Percentiles rank a stretch among this genome's conserved stretches.
Conservation (phyloP, 2,888 invertebrate species). For the Cephus rjabovi region DNA sequence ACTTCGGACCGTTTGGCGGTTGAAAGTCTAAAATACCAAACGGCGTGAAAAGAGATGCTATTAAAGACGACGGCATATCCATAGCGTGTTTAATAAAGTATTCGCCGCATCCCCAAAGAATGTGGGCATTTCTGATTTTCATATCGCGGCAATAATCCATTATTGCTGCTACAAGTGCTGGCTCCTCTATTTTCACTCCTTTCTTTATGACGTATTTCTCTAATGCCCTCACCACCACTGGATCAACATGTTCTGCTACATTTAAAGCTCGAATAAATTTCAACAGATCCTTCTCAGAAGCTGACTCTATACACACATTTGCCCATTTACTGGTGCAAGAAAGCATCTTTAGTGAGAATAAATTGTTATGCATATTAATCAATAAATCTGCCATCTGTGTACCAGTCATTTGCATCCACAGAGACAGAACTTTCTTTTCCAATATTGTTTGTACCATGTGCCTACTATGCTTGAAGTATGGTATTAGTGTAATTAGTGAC, state of each 20-base stretch:
- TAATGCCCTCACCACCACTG: constrained; percentile 71
- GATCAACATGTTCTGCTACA: constrained; percentile 70
- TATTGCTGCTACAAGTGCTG: constrained; percentile 72
- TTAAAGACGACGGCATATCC: constrained; percentile 68
- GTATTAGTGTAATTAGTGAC: constrained; percentile 70
- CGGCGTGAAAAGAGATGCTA: constrained; percentile 72
- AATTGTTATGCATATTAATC: constrained; percentile 64
- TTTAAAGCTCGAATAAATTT: constrained; percentile 70
- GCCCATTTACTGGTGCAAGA: constrained; percentile 71
- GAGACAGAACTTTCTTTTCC: constrained; percentile 70
- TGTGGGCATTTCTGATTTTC: constrained; percentile 70
- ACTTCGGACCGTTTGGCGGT: constrained; percentile 67
- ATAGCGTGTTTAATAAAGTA: constrained; percentile 69
- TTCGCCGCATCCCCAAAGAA: constrained; percentile 72
- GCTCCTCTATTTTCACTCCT: constrained; percentile 66
- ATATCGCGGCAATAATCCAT: constrained; percentile 74
- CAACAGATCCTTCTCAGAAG: constrained; percentile 70
- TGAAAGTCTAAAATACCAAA: constrained; percentile 74
- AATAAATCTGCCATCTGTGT: constrained; percentile 69
- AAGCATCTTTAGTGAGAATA: constrained; percentile 57
- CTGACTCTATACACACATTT: constrained; percentile 71
- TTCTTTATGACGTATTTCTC: constrained; percentile 74
- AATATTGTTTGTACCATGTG: constrained; percentile 71
- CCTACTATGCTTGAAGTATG: constrained; percentile 72
- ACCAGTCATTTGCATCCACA: constrained; percentile 71